Conservation (phyloP, 2,888 invertebrate genomes). For the Prenolepis imparis region DNA sequence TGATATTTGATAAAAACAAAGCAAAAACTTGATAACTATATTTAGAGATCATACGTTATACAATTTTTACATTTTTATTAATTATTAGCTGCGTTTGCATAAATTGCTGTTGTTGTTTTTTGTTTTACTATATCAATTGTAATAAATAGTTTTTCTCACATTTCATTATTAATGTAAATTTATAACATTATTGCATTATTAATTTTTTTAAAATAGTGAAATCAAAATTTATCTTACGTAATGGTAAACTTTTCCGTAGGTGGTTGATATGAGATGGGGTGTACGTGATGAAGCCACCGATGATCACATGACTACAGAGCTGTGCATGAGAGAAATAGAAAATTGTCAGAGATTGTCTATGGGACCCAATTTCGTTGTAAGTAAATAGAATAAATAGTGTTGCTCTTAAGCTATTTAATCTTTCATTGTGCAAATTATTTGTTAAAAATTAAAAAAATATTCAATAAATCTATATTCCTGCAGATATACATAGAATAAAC, state of each 20-base stretch:
- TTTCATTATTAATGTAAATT: background rate
- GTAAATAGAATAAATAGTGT: conserved; percentile 58
- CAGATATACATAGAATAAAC: background rate
- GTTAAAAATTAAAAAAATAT: background rate
- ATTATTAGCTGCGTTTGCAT: background rate
- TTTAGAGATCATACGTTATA: background rate
- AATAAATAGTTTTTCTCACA: conserved; percentile 8
- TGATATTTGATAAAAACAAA: background rate
- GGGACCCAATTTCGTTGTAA: conserved; percentile 98
- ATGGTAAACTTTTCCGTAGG: conserved; percentile 87
- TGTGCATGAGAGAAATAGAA: conserved; percentile 99
- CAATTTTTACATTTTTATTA: background rate
- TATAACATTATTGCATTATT: background rate
- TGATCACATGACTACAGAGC: conserved; percentile 99
- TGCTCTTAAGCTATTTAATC: background rate
- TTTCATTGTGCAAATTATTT: background rate
- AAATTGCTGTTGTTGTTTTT: background rate
- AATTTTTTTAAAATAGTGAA: background rate
- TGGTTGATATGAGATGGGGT: conserved; percentile 99
- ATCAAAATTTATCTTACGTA: conserved; percentile 15
- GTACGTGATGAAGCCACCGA: conserved; percentile 99
- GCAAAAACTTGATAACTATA: background rate
- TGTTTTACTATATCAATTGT: background rate
- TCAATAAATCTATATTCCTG: background rate
- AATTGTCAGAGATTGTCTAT: conserved; percentile 98